These are phyloP conservation scores for Protomyctophum bolini DNA, from an alignment of 2,113 vertebrate species.

Conservation along the genomic window DNA sequence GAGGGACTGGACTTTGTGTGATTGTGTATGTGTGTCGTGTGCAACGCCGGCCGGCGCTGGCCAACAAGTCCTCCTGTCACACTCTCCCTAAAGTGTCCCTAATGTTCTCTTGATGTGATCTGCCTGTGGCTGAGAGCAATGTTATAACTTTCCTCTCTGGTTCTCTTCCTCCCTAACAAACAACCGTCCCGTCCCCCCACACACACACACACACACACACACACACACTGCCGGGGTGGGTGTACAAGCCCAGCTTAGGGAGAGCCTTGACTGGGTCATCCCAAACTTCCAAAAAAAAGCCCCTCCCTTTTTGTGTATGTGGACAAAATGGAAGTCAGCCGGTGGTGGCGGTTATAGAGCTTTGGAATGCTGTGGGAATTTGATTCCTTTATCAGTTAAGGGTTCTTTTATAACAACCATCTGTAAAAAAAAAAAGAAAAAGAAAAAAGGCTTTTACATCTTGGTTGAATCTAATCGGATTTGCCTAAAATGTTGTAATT, in stretches of 20 bases:
- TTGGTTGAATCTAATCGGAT: constrained; percentile 3
- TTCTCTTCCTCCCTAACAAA: constrained; percentile 40
- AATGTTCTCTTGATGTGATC: constrained; percentile 41
- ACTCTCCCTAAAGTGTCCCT: constrained; percentile 34
- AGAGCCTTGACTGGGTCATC: background rate
- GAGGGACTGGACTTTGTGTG: constrained; percentile 17
- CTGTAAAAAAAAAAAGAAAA: background rate
- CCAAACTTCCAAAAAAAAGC: constrained; percentile 3
- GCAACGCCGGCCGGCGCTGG: constrained; percentile 39
- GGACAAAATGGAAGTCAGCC: background rate
- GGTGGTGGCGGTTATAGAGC: constrained; percentile 27
- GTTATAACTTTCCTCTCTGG: constrained; percentile 47
- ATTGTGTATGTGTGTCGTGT: constrained; percentile 21
- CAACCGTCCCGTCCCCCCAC: too few relatives aligned
- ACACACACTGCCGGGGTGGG: constrained; percentile 19
- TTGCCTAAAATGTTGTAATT: background rate
- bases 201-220: constrained; percentile 14
- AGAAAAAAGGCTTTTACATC: background rate
- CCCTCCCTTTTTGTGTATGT: background rate
- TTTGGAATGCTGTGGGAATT: background rate
- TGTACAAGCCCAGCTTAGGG: background rate
- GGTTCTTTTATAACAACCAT: background rate
- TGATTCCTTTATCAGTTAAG: constrained; percentile 1
- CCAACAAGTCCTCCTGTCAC: constrained; percentile 19
- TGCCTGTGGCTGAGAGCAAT: constrained; percentile 71